Percentiles rank a stretch among this genome's conserved stretches.
Conservation (phyloP, 2,797 vertebrate species). For the Danio albolineatus region DNA sequence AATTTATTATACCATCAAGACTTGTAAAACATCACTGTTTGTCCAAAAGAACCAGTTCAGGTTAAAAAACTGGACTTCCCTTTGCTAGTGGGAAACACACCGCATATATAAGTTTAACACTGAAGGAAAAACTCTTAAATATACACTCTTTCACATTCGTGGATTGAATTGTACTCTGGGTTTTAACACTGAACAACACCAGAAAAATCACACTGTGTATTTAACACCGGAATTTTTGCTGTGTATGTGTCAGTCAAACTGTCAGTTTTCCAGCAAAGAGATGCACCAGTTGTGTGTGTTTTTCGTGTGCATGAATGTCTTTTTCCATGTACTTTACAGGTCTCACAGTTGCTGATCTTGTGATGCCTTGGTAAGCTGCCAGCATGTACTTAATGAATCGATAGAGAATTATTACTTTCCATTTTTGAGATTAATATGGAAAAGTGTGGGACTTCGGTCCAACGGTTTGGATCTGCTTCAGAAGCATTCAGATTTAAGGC, state of each 20-base stretch:
- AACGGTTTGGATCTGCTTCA: conserved; percentile 52
- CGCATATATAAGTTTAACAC: no score
- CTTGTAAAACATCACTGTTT: no score
- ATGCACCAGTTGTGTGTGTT: conserved; percentile 14
- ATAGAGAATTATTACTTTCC: conserved; percentile 61
- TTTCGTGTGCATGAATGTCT: conserved; percentile 42
- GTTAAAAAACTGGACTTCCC: no score
- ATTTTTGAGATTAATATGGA: conserved; percentile 74
- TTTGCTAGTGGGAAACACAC: no score
- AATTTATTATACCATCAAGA: no score
- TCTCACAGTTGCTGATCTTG: conserved; percentile 82
- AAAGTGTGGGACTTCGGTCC: conserved; percentile 75
- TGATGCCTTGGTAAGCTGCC: conserved; percentile 85
- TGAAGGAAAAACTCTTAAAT: no score
- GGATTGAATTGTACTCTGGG: no score
- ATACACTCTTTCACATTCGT: no score
- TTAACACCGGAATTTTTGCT: no score
- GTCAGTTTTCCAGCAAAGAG: conserved; percentile 1
- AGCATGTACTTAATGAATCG: conserved; percentile 55
- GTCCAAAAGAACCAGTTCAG: no score
- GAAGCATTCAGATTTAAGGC: conserved; percentile 51
- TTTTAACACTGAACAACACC: no score
- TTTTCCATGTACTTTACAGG: conserved; percentile 69
- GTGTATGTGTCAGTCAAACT: conserved; percentile 8
- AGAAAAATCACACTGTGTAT: no score